Base-by-base conservation (phyloP, 2,797 vertebrate genomes). In the Danio jaintianensis region DNA sequence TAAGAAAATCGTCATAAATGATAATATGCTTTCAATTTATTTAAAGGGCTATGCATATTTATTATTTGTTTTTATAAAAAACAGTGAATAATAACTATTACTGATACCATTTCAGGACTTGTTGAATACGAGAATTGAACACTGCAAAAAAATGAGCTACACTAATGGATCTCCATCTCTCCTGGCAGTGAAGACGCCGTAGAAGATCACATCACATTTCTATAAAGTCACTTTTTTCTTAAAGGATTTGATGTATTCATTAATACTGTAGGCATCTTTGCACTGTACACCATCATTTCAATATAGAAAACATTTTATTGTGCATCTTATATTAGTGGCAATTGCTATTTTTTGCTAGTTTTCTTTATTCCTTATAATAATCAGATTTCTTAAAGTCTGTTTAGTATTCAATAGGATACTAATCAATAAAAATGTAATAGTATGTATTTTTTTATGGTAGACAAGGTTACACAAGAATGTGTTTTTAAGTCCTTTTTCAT, bases 91-190 rank as follows among this genome's bases (percentile, higher is more conserved):
- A 29, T 29, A 29, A 29, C 29, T 29, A 29, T 29, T 29, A 29
- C 29, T 29, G 1, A 1, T 29, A 13, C 84, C 79, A 2, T 90
- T 89, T 81, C 84, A 95, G 94, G 84, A 71, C 0, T 89, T 93
- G 81, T 85, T 0, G 12, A 71, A 1, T 0, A 15, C 12, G 9
- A 89, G 94, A 80, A 0, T 6, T 1, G 83, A 89, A 0, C 80
- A 87, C 67, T 95, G 92, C 86, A 84, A 20, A 4, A 89, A 86
- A 58, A 90, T 92, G 90, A 88, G 16, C 38, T 94, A 94, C 86
- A 88, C 85, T 82, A 90, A 83, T 0, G 94, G 94, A 45, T 89
- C 88, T 4, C 87, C 91, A 0, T 91, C 90, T 0, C 87, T 94
- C 48, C 52, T 94, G 77, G 88, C 91, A 0, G 12, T 77, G 18